phyloP scores from a whole-genome alignment of 2,888 invertebrate genomes.

The Mylabris sibirica region DNA sequence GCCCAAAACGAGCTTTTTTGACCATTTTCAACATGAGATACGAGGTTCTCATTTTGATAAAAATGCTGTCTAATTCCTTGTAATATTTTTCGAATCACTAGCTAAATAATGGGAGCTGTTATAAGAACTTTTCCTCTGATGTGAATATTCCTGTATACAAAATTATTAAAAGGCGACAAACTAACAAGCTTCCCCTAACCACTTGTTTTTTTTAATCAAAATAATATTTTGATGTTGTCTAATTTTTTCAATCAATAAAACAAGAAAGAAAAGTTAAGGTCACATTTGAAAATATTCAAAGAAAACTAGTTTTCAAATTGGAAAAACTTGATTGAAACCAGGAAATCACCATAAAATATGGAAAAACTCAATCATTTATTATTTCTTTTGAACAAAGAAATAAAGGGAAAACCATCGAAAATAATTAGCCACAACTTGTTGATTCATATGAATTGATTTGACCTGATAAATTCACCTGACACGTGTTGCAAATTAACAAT shows the following conservation, averaged over 20 bases:
- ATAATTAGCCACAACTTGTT: conserved; percentile 10
- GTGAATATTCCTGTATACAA: too few relatives aligned
- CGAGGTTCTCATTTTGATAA: too few relatives aligned
- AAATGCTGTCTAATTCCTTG: too few relatives aligned
- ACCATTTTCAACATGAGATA: too few relatives aligned
- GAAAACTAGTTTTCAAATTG: neutral
- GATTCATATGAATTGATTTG: conserved; percentile 9
- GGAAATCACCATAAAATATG: neutral
- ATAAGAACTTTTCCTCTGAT: too few relatives aligned
- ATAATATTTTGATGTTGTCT: too few relatives aligned
- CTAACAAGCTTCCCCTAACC: too few relatives aligned
- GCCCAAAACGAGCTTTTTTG: too few relatives aligned
- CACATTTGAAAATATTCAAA: neutral
- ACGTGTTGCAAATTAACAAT: conserved; percentile 11
- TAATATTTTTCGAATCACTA: too few relatives aligned
- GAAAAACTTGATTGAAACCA: neutral
- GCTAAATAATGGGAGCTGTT: too few relatives aligned
- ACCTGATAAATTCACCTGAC: conserved; percentile 1
- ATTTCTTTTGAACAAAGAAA: neutral
- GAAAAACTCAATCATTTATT: neutral
- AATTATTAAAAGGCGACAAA: too few relatives aligned
- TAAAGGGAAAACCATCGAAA: neutral
- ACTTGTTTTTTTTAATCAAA: too few relatives aligned
- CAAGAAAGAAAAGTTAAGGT: neutral
- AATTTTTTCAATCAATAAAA: neutral